Conservation (phyloP, 2,113 vertebrate species). For the Mirza zaza region DNA sequence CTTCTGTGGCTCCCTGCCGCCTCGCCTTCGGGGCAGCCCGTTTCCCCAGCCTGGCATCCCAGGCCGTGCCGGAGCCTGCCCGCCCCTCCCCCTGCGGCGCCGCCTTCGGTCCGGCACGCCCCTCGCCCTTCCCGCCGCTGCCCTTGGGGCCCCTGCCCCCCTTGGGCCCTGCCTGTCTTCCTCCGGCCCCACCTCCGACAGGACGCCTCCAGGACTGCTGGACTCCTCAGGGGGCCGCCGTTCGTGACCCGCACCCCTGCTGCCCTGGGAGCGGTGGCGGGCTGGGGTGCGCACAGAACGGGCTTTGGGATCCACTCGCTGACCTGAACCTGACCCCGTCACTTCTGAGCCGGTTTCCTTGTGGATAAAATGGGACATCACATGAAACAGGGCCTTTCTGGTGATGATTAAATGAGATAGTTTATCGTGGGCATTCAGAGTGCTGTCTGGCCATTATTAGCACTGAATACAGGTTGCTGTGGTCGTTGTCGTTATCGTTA, state of each 20-base stretch:
- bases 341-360: background rate
- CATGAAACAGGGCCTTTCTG: background rate
- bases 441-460: background rate
- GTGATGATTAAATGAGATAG: background rate
- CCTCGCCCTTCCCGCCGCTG: background rate
- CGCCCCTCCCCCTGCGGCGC: background rate
- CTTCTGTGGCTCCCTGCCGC: background rate
- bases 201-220: background rate
- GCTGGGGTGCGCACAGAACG: background rate
- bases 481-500: background rate
- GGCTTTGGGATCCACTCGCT: background rate
- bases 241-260: background rate
- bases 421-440: background rate
- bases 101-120: accelerated
- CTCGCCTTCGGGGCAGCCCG: background rate
- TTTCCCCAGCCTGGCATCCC: background rate
- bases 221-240: too few species aligned
- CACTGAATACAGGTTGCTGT: background rate
- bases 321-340: background rate
- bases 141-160: background rate
- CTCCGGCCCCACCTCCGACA: background rate
- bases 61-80: background rate
- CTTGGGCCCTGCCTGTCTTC: background rate
- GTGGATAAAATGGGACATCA: background rate
- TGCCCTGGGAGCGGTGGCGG: background rate